Evolutionary conservation across 2,888 invertebrate genomes (phyloP).

Genomic region (Allolobophora icterica): DNA sequence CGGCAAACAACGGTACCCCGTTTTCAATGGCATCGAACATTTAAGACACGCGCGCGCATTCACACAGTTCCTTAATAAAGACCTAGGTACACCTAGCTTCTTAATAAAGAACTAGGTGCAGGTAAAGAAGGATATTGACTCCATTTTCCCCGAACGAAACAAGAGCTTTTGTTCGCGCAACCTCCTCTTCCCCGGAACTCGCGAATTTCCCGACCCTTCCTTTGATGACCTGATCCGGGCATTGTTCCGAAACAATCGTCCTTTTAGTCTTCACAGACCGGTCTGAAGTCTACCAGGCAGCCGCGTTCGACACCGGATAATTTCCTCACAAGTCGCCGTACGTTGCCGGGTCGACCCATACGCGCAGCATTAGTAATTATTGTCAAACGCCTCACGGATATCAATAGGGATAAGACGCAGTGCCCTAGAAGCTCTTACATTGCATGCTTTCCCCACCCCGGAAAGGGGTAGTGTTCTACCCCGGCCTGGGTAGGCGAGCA

Average conservation of each 20-base stretch:
- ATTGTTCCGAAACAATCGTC: neutral
- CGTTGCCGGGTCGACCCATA: neutral
- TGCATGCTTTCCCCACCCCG: no score
- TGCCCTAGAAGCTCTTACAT: neutral
- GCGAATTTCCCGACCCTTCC: neutral
- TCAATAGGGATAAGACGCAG: neutral
- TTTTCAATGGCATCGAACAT: neutral
- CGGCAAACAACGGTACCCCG: neutral
- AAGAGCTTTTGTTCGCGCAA: neutral
- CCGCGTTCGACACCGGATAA: neutral
- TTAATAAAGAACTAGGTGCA: neutral
- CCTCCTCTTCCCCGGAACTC: neutral
- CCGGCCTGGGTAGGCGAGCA: neutral
- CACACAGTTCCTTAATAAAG: neutral
- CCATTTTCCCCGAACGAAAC: neutral
- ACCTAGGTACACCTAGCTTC: neutral
- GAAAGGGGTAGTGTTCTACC: no score
- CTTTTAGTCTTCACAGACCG: neutral
- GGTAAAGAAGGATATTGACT: neutral
- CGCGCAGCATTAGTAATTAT: neutral
- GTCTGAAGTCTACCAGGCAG: neutral
- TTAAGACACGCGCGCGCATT: neutral
- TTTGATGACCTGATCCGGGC: neutral
- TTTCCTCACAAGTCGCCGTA: neutral
- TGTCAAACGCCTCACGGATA: slow-evolving; percentile 13